Evolutionary conservation across 1,140 invertebrate species (phyloP).

Genomic region (Drosophila littoralis): DNA sequence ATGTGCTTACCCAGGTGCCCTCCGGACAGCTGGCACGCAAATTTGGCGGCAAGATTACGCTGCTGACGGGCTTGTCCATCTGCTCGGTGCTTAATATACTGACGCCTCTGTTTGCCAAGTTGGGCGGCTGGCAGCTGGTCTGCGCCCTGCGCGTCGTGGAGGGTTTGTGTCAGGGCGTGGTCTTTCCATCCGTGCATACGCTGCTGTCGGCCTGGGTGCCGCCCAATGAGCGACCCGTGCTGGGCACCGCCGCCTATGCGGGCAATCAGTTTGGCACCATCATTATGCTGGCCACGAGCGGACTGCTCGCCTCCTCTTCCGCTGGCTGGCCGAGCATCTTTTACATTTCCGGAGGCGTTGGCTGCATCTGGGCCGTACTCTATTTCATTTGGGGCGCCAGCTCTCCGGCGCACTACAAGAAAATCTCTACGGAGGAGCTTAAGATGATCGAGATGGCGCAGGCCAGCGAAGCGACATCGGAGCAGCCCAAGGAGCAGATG

Average conservation of each 20-base stretch:
- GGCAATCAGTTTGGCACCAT: conserved; percentile 90
- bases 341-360: conserved; percentile 89
- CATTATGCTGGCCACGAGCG: conserved; percentile 88
- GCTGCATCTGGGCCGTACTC: conserved; percentile 86
- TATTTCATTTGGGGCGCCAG: conserved; percentile 88
- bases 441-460: conserved; percentile 86
- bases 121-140: conserved; percentile 87
- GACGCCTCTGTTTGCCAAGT: conserved; percentile 76
- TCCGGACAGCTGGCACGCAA: conserved; percentile 88
- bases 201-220: conserved; percentile 92
- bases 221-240: conserved; percentile 85
- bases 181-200: conserved; percentile 91
- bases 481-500: conserved; percentile 50
- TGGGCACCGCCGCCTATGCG: conserved; percentile 87
- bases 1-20: conserved; percentile 86
- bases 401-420: conserved; percentile 87
- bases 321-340: conserved; percentile 92
- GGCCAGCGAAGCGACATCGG: conserved; percentile 34
- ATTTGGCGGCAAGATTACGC: conserved; percentile 87
- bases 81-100: conserved; percentile 84
- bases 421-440: conserved; percentile 87
- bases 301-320: conserved; percentile 87
- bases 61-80: conserved; percentile 86
- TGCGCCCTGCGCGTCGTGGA: conserved; percentile 89
- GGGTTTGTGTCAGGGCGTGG: conserved; percentile 91